Percentiles rank a stretch among this genome's conserved stretches.
Evolutionary conservation across 1,140 invertebrate species (phyloP).

Genomic region (Gryon sp.): DNA sequence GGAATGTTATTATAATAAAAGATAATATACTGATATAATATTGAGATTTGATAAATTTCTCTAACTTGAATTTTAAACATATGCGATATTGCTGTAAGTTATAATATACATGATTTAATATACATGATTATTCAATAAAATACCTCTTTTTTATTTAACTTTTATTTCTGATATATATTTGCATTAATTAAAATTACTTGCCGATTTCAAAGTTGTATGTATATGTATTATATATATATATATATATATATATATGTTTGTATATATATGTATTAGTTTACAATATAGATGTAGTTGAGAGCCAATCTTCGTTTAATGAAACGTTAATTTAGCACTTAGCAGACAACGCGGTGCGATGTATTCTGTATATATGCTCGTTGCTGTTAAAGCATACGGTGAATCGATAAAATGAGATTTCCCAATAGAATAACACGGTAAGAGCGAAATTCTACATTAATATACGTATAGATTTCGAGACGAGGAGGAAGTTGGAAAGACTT

Average conservation of each 20-base stretch:
- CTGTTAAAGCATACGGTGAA: slow-evolving; percentile 17
- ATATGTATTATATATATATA: too few relatives aligned
- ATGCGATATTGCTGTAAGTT: too few relatives aligned
- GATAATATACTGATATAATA: too few relatives aligned
- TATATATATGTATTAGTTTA: not conserved
- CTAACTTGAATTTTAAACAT: too few relatives aligned
- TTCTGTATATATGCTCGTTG: slow-evolving; percentile 25
- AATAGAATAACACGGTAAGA: slow-evolving; percentile 52
- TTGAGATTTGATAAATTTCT: too few relatives aligned
- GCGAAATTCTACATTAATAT: slow-evolving; percentile 56
- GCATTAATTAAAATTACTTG: too few relatives aligned
- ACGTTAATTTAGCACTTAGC: slow-evolving; percentile 54
- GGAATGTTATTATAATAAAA: too few relatives aligned
- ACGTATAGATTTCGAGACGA: slow-evolving; percentile 51
- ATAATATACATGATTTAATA: too few relatives aligned
- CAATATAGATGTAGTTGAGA: not conserved
- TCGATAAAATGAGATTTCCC: slow-evolving; percentile 64
- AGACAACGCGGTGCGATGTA: slow-evolving; percentile 32
- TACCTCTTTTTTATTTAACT: too few relatives aligned
- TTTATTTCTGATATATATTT: not conserved
- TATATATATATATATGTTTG: not conserved
- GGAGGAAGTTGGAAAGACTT: slow-evolving; percentile 48
- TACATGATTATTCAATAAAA: too few relatives aligned
- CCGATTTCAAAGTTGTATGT: too few relatives aligned
- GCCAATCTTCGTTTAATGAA: slow-evolving; percentile 52